Evolutionary conservation across 2,888 invertebrate genomes (phyloP).

Genomic region (Sarcophaga carnaria): DNA sequence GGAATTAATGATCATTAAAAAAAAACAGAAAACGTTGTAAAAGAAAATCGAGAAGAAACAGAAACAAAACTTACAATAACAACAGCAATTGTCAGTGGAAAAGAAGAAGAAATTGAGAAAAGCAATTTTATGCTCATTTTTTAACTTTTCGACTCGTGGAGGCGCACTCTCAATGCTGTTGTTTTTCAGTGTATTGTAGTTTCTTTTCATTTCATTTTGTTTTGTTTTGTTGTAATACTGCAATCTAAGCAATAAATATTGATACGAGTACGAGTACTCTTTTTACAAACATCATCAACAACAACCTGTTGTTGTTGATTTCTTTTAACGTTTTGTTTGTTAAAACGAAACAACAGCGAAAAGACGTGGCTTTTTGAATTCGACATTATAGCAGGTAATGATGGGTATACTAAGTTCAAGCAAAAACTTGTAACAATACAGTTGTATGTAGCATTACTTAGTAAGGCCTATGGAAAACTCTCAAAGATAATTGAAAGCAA

Average conservation of each 20-base stretch:
- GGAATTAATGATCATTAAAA: slow-evolving; percentile 18
- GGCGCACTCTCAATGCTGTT: not conserved
- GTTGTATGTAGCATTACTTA: no score
- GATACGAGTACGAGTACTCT: slow-evolving; percentile 1
- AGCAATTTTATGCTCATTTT: slow-evolving; percentile 21
- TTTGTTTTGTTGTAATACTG: slow-evolving; percentile 27
- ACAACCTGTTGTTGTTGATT: slow-evolving; percentile 38
- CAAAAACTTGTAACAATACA: no score
- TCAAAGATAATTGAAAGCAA: no score
- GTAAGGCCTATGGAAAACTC: no score
- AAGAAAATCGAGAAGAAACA: not conserved
- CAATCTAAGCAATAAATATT: slow-evolving; percentile 59
- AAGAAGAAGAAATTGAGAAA: not conserved
- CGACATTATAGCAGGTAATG: no score
- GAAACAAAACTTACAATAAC: not conserved
- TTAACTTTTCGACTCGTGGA: not conserved
- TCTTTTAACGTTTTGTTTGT: not conserved
- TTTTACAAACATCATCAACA: slow-evolving; percentile 9
- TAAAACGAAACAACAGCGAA: slow-evolving; percentile 25
- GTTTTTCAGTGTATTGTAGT: no score
- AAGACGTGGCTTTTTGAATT: slow-evolving; percentile 59
- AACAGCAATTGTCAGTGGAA: not conserved
- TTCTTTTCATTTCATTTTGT: not conserved
- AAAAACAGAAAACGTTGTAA: not conserved
- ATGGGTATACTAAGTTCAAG: no score